Conservation (phyloP, 2,888 invertebrate species). For the Zaprionus bogoriensis region DNA sequence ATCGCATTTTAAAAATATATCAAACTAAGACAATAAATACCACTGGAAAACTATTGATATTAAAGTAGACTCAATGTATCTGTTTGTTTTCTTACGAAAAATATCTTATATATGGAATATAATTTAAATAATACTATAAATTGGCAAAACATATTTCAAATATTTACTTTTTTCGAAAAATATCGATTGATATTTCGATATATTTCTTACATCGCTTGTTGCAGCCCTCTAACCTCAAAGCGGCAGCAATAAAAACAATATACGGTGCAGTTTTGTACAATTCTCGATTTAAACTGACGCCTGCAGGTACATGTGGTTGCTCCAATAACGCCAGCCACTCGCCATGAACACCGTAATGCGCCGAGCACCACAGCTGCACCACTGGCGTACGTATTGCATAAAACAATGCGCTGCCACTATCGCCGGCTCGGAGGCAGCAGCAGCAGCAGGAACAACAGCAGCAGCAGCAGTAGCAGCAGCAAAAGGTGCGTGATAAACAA, state of each 20-base stretch:
- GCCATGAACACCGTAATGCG: constrained; percentile 67
- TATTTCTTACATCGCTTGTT: too few species aligned
- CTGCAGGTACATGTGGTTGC: constrained; percentile 28
- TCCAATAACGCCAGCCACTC: constrained; percentile 7
- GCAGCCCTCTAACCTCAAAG: constrained; percentile 54
- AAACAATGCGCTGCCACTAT: constrained; percentile 41
- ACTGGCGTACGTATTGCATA: constrained; percentile 56
- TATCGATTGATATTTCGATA: too few species aligned
- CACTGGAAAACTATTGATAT: too few species aligned
- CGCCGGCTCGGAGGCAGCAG: constrained; percentile 14
- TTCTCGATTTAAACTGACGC: constrained; percentile 7
- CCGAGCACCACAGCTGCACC: constrained; percentile 39
- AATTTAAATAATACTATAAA: too few species aligned
- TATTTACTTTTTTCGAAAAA: too few species aligned
- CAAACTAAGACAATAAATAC: too few species aligned
- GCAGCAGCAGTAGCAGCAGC: not conserved
- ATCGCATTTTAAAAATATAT: too few species aligned
- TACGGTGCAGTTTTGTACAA: constrained; percentile 9
- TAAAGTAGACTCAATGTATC: too few species aligned
- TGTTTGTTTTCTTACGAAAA: too few species aligned
- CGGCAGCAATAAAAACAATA: constrained; percentile 23
- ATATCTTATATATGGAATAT: too few species aligned
- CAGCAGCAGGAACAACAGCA: not conserved
- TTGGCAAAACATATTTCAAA: too few species aligned
- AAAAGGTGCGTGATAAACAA: constrained; percentile 32